Evolutionary conservation across 2,797 vertebrate species (phyloP).

Genomic region (Cossypha dichroa): DNA sequence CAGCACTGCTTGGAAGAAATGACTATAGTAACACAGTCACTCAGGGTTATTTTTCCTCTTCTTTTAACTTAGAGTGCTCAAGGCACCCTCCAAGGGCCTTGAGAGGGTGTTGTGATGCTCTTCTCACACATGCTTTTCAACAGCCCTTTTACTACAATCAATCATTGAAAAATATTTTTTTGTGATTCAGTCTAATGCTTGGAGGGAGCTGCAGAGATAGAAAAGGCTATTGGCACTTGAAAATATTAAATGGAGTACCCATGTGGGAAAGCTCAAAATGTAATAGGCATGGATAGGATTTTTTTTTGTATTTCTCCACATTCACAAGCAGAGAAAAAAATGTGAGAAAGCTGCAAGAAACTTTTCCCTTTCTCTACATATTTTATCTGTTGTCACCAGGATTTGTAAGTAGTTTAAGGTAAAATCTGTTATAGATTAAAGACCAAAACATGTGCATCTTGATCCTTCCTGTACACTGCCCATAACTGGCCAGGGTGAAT

Average conservation of each 20-base stretch:
- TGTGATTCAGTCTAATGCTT: slow-evolving; percentile 16
- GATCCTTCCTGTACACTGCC: not conserved
- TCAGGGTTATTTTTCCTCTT: slow-evolving; percentile 26
- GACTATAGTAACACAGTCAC: not conserved
- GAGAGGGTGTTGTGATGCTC: slow-evolving; percentile 37
- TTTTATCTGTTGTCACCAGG: not conserved
- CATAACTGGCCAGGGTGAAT: rapidly evolving
- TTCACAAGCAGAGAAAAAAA: not conserved
- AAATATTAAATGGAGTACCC: slow-evolving; percentile 38
- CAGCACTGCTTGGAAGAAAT: not conserved
- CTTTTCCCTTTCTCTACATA: rapidly evolving
- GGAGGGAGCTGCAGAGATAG: slow-evolving; percentile 18
- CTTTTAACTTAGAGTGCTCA: slow-evolving; percentile 38
- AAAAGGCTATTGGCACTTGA: slow-evolving; percentile 35
- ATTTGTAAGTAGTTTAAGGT: not conserved
- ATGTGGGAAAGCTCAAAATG: slow-evolving; percentile 7
- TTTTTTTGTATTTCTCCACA: not conserved
- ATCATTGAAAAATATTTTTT: slow-evolving; percentile 30
- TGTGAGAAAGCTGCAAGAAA: not conserved
- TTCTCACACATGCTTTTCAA: slow-evolving; percentile 33
- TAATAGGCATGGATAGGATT: not conserved
- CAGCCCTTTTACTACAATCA: slow-evolving; percentile 31
- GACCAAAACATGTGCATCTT: rapidly evolving
- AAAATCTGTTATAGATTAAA: not conserved
- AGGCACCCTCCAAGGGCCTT: slow-evolving; percentile 25